Conservation (phyloP, 2,888 invertebrate species). For the Drosophila pseudotalamancana region DNA sequence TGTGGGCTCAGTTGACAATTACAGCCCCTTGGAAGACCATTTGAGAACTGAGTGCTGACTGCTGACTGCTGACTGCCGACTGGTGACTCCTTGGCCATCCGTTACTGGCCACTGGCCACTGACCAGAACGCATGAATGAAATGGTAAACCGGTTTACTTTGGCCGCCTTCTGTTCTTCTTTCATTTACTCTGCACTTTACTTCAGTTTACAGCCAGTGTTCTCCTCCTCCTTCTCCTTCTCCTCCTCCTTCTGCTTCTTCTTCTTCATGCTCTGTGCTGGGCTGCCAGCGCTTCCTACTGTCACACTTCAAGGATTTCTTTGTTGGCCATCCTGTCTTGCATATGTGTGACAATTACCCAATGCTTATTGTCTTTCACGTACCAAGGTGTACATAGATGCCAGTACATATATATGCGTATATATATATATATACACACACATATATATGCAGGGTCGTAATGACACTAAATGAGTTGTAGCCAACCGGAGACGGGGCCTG, state of each 20-base stretch:
- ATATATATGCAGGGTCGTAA: slow-evolving; percentile 36
- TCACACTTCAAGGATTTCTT: slow-evolving; percentile 82
- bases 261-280: slow-evolving; percentile 16
- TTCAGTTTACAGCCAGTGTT: slow-evolving; percentile 35
- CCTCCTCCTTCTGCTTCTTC: too few species aligned
- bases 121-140: slow-evolving; percentile 69
- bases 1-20: slow-evolving; percentile 76
- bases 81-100: slow-evolving; percentile 27
- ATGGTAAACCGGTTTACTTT: slow-evolving; percentile 72
- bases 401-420: too few species aligned
- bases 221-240: too few species aligned
- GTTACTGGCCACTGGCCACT: slow-evolving; percentile 41
- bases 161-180: slow-evolving; percentile 52
- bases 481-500: slow-evolving; percentile 50
- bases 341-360: slow-evolving; percentile 77
- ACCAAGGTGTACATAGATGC: slow-evolving; percentile 1
- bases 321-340: slow-evolving; percentile 68
- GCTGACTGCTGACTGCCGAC: background rate
- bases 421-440: background rate
- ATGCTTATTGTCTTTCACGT: slow-evolving; percentile 47
- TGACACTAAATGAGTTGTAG: slow-evolving; percentile 79
- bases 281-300: slow-evolving; percentile 64
- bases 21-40: slow-evolving; percentile 35
- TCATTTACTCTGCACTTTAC: slow-evolving; percentile 73
- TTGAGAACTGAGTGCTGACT: slow-evolving; percentile 2